phyloP scores from a whole-genome alignment of 1,140 invertebrate species.

The Leptonema lineaticorne region DNA sequence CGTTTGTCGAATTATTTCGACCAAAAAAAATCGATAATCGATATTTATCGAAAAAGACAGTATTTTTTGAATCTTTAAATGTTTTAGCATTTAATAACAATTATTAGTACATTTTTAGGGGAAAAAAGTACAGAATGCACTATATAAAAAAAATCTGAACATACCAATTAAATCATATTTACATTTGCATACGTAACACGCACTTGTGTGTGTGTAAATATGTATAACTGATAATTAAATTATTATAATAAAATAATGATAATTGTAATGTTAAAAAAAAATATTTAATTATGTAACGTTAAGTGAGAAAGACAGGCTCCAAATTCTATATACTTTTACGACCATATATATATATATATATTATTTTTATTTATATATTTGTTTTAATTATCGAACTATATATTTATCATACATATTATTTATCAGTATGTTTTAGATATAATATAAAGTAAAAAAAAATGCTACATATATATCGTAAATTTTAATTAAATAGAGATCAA shows the following conservation, averaged over 20 bases:
- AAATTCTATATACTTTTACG: neutral
- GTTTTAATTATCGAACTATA: neutral
- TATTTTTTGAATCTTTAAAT: constrained; percentile 42
- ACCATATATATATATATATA: too few species aligned
- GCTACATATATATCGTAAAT: neutral
- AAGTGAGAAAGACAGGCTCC: neutral
- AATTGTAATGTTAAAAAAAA: neutral
- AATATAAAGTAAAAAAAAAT: neutral
- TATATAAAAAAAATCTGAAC: too few species aligned
- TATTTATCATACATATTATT: too few species aligned
- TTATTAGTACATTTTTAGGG: neutral
- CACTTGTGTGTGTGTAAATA: too few species aligned
- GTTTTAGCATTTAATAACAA: constrained; percentile 23
- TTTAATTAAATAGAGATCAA: neutral
- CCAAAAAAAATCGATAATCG: constrained; percentile 28
- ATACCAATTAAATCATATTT: too few species aligned
- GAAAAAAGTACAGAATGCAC: neutral
- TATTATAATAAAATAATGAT: neutral
- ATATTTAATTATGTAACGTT: neutral
- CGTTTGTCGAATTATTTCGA: constrained; percentile 34
- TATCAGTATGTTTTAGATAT: neutral
- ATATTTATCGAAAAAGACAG: constrained; percentile 37
- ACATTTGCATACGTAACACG: too few species aligned
- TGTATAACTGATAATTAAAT: neutral
- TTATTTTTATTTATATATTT: neutral